phyloP scores from a whole-genome alignment of 2,797 vertebrate genomes.

The Mus caroli region DNA sequence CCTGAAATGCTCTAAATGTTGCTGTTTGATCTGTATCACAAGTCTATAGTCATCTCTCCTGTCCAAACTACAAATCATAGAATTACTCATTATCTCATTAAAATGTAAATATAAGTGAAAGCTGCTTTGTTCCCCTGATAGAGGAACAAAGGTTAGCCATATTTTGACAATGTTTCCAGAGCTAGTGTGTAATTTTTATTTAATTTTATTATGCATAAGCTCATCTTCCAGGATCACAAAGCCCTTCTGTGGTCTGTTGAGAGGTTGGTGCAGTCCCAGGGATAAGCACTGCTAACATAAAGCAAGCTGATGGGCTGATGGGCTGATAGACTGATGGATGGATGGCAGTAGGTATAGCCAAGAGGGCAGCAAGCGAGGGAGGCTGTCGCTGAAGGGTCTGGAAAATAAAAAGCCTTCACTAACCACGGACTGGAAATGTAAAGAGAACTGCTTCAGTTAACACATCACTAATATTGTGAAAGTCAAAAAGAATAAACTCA shows the following conservation, averaged over 20 bases:
- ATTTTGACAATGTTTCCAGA: slow-evolving; percentile 74
- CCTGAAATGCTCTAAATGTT: slow-evolving; percentile 32
- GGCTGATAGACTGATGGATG: slow-evolving; percentile 79
- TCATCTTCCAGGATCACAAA: slow-evolving; percentile 78
- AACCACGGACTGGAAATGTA: slow-evolving; percentile 50
- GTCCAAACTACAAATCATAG: slow-evolving; percentile 21
- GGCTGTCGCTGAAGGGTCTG: slow-evolving; percentile 49
- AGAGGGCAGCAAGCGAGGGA: slow-evolving; percentile 75
- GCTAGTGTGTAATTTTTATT: slow-evolving; percentile 73
- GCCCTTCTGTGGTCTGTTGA: slow-evolving; percentile 82
- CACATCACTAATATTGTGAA: not conserved
- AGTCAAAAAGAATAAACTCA: not conserved
- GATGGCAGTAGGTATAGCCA: slow-evolving; percentile 78
- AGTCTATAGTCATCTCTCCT: not conserved
- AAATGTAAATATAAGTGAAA: slow-evolving; percentile 58
- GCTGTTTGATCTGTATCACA: not conserved
- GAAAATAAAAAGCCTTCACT: slow-evolving; percentile 21
- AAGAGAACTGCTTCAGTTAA: slow-evolving; percentile 3
- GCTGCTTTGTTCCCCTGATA: slow-evolving; percentile 55
- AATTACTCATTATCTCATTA: slow-evolving; percentile 14
- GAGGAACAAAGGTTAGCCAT: slow-evolving; percentile 38
- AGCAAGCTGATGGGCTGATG: slow-evolving; percentile 79
- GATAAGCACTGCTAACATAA: slow-evolving; percentile 82
- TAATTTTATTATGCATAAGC: slow-evolving; percentile 80
- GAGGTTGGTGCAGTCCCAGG: slow-evolving; percentile 81